Evolutionary conservation across 2,888 invertebrate species (phyloP).

Genomic region (Cantharis rufa): DNA sequence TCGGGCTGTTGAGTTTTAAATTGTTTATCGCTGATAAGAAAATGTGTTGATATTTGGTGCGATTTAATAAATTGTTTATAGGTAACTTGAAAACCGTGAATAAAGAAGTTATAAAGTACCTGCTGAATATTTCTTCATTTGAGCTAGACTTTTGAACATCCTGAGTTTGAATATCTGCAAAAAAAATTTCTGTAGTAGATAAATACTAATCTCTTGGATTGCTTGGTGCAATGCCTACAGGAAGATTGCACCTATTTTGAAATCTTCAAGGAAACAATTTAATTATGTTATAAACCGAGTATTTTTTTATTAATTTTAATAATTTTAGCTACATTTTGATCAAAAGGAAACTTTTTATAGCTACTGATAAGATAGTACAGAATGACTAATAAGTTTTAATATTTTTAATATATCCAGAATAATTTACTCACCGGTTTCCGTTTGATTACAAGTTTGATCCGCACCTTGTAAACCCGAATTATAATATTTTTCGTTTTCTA

Average conservation of each 20-base stretch:
- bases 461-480: constrained; percentile 22
- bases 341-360: background rate
- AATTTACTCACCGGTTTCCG: constrained; percentile 15
- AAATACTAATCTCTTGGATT: background rate
- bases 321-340: background rate
- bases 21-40: background rate
- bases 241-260: too few relatives aligned
- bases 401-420: background rate
- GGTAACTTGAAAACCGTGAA: background rate
- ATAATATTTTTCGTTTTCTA: constrained; percentile 43
- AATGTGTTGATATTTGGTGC: background rate
- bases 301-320: background rate
- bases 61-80: background rate
- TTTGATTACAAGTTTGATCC: constrained; percentile 1
- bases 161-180: background rate
- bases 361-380: background rate
- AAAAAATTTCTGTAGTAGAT: background rate
- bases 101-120: background rate
- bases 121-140: background rate
- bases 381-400: background rate
- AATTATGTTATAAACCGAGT: too few relatives aligned
- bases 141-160: background rate
- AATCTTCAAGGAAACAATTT: too few relatives aligned
- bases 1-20: background rate
- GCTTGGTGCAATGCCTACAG: too few relatives aligned